Evolutionary conservation across 64 coral and sea anemone species (phyloP).

Genomic region (Montipora cactus): DNA sequence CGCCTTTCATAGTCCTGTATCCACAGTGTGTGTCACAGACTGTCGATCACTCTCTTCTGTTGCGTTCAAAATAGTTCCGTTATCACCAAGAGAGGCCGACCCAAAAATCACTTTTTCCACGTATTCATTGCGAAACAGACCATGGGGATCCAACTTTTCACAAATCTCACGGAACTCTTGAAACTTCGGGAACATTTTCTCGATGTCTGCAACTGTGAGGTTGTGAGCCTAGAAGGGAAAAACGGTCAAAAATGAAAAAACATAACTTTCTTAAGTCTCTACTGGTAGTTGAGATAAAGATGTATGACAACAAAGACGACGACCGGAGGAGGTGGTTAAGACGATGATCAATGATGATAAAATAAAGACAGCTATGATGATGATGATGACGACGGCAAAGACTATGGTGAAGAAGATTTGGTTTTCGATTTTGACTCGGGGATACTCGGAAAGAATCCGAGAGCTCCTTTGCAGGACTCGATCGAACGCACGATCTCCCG

Average conservation of each 20-base stretch:
- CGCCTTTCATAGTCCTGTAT: neutral
- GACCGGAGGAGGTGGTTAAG: too few species aligned
- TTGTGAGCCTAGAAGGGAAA: constrained; percentile 64
- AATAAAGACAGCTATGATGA: too few species aligned
- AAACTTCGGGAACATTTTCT: constrained; percentile 70
- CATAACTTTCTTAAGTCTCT: too few species aligned
- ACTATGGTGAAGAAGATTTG: too few species aligned
- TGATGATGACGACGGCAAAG: too few species aligned
- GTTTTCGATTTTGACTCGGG: too few species aligned
- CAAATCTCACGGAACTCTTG: constrained; percentile 69
- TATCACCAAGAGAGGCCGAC: neutral
- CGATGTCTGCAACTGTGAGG: constrained; percentile 27
- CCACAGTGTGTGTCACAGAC: neutral
- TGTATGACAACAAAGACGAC: too few species aligned
- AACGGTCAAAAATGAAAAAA: neutral
- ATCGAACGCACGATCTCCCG: too few species aligned
- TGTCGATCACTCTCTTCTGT: neutral
- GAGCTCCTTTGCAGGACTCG: too few species aligned
- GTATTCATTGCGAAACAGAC: constrained; percentile 66
- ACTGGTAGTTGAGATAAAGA: too few species aligned
- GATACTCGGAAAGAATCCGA: too few species aligned
- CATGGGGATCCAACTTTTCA: constrained; percentile 65
- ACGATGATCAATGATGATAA: too few species aligned
- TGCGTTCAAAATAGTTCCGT: neutral
- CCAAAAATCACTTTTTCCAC: constrained; percentile 62